Conservation (phyloP, 1,140 invertebrate genomes). For the Leptonema lineaticorne region DNA sequence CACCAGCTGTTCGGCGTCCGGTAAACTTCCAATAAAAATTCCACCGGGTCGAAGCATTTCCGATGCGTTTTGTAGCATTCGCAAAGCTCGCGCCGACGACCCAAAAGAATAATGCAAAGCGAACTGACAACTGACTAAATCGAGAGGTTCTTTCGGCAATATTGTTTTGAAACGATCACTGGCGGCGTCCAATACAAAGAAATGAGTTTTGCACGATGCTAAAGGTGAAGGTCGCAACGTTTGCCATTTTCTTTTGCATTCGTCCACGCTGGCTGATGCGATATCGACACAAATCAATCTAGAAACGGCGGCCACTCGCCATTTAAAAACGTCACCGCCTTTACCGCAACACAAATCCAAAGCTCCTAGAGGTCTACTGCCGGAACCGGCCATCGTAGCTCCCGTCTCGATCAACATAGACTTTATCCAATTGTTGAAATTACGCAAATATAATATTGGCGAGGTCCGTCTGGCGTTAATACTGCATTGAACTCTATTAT, state of each 20-base stretch:
- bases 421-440: slow-evolving; percentile 99
- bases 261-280: slow-evolving; percentile 86
- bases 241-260: slow-evolving; percentile 64
- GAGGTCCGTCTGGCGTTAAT: slow-evolving; percentile 77
- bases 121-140: slow-evolving; percentile 97
- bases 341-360: slow-evolving; percentile 88
- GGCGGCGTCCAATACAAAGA: slow-evolving; percentile 89
- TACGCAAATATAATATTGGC: slow-evolving; percentile 89
- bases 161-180: slow-evolving; percentile 74
- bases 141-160: slow-evolving; percentile 76
- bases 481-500: slow-evolving; percentile 79
- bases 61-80: slow-evolving; percentile 90
- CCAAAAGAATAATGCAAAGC: slow-evolving; percentile 97
- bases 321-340: slow-evolving; percentile 96
- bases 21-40: slow-evolving; percentile 95
- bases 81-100: slow-evolving; percentile 83
- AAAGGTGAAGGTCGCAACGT: slow-evolving; percentile 45
- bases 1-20: slow-evolving; percentile 90
- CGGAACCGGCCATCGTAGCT: slow-evolving; percentile 62
- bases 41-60: slow-evolving; percentile 87
- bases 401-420: slow-evolving; percentile 81
- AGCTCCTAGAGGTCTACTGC: slow-evolving; percentile 56
- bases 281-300: slow-evolving; percentile 96
- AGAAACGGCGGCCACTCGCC: slow-evolving; percentile 80
- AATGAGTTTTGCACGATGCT: slow-evolving; percentile 71